These are phyloP conservation scores for Acronicta leporina DNA, from an alignment of 2,888 invertebrate genomes.

Conservation along the genomic window DNA sequence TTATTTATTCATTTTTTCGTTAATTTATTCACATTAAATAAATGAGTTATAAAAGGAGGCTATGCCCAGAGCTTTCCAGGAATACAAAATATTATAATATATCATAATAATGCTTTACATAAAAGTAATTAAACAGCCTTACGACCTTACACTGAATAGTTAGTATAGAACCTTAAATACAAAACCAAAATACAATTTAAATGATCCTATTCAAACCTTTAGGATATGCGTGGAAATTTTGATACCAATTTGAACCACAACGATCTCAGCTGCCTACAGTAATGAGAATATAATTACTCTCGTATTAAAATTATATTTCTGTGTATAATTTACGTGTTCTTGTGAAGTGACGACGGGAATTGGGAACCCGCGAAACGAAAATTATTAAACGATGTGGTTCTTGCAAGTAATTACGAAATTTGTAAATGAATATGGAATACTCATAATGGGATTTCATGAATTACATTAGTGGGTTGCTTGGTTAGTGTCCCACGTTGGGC, in stretches of 20 bases:
- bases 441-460: constrained; percentile 1
- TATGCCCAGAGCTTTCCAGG: no score
- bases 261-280: constrained; percentile 17
- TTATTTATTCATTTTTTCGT: no score
- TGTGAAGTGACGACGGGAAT: constrained; percentile 8
- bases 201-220: constrained; percentile 13
- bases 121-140: no score
- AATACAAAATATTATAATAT: no score
- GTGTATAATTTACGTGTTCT: constrained; percentile 18
- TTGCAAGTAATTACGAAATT: constrained; percentile 1
- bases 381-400: constrained; percentile 11
- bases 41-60: no score
- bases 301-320: constrained; percentile 32
- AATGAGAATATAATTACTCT: constrained; percentile 46
- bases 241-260: constrained; percentile 26
- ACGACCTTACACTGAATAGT: neutral
- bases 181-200: constrained; percentile 20
- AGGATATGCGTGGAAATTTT: constrained; percentile 23
- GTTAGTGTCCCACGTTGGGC: no score
- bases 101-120: no score
- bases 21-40: no score
- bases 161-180: neutral
- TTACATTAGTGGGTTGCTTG: neutral
- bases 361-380: constrained; percentile 7
- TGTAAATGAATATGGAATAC: neutral